phyloP scores from a whole-genome alignment of 2,113 vertebrate genomes.

The Aleadryas rufinucha region DNA sequence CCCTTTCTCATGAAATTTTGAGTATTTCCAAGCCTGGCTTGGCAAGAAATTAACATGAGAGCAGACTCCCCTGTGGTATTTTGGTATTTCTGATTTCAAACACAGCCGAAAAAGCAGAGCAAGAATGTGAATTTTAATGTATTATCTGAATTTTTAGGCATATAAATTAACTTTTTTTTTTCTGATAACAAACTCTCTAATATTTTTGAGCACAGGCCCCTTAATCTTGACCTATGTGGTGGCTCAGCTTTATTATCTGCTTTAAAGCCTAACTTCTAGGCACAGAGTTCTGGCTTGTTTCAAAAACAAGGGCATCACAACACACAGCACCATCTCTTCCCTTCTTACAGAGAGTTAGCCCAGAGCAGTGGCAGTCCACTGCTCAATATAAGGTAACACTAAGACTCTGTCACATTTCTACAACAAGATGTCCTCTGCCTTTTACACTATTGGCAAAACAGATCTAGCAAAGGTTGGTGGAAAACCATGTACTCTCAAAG shows the following conservation, averaged over 20 bases:
- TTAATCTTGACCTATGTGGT: not conserved
- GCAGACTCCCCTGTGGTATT: constrained; percentile 22
- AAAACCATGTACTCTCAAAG: not conserved
- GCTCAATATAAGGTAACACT: not conserved
- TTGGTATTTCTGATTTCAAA: constrained; percentile 35
- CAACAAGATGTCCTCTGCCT: not conserved
- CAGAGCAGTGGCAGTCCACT: not conserved
- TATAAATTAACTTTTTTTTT: not conserved
- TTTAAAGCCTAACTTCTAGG: not conserved
- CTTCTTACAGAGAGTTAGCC: not conserved
- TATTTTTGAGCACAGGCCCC: not conserved
- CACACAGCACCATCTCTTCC: not conserved
- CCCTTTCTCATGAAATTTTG: constrained; percentile 44
- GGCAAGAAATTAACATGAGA: constrained; percentile 39
- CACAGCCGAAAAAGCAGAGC: not conserved
- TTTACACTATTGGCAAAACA: not conserved
- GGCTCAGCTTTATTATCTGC: not conserved
- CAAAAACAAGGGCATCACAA: not conserved
- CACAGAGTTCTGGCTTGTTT: not conserved
- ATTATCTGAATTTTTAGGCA: not conserved
- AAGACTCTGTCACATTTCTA: not conserved
- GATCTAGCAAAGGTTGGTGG: not conserved
- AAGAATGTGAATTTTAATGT: not conserved
- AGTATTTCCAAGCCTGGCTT: constrained; percentile 28
- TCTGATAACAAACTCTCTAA: not conserved